phyloP scores from a whole-genome alignment of 1,140 invertebrate species.

The Drosophila lacertosa region DNA sequence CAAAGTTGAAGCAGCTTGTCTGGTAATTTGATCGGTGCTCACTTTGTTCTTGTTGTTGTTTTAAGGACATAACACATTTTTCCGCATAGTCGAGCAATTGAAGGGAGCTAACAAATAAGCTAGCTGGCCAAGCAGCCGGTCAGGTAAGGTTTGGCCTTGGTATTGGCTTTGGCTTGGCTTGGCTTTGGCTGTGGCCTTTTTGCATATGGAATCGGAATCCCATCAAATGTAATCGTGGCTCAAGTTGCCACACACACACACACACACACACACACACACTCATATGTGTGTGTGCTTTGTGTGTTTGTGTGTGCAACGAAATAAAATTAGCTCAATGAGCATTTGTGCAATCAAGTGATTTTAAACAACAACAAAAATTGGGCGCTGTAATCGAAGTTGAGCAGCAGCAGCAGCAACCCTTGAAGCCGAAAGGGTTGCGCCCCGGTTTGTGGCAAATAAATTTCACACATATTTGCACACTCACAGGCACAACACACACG shows the following conservation, averaged over 20 bases:
- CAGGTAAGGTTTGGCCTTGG: conserved; percentile 23
- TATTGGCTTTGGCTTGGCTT: conserved; percentile 2
- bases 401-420: conserved; percentile 47
- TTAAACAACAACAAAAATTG: conserved; percentile 69
- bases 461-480: conserved; percentile 81
- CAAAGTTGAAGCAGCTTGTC: conserved; percentile 34
- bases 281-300: neutral
- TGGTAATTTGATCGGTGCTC: conserved; percentile 41
- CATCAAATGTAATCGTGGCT: conserved; percentile 72
- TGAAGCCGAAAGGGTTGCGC: conserved; percentile 49
- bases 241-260: conserved; percentile 46
- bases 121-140: neutral
- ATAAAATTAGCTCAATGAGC: conserved; percentile 82
- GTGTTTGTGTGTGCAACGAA: conserved; percentile 44
- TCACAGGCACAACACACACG: conserved; percentile 13
- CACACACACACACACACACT: neutral
- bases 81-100: conserved; percentile 47
- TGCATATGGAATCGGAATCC: conserved; percentile 70
- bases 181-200: conserved; percentile 28
- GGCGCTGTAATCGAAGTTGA: conserved; percentile 49
- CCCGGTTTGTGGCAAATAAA: conserved; percentile 71
- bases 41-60: conserved; percentile 3
- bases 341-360: conserved; percentile 83
- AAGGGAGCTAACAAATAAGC: conserved; percentile 18
- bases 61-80: conserved; percentile 49